Evolutionary conservation across 2,888 invertebrate species (phyloP), one percentile per base, ranked within the genome.

Genomic region (Euzetes globulus): DNA sequence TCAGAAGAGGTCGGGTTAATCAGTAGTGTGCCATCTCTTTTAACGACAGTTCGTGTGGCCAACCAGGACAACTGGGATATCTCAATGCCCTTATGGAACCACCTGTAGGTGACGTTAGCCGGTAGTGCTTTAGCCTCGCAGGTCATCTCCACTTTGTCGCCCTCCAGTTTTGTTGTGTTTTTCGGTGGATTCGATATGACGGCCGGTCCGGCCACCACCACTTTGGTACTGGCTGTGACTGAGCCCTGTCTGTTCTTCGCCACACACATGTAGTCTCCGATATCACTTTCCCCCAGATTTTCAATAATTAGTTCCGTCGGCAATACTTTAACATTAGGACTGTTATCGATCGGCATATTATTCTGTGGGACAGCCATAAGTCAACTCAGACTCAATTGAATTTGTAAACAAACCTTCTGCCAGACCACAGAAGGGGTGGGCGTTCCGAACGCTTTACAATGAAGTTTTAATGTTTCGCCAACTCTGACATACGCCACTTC

Each of bases 201-300:
- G 80, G 96, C 95, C 82, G 94, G 94, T 80, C 96, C 93, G 81
- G 96, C 96, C 83, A 96, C 92, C 84, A 96, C 92, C 83, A 97
- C 93, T 83, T 94, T 88, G 80, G 95, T 94, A 77, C 92, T 93
- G 84, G 96, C 94, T 81, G 94, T 92, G 81, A 95, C 93, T 85
- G 94, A 92, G n/a, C 96, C 96, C 85, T 96, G 94, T 81, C 92
- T 92, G 85, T 96, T 94, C 81, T 92, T 88, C 81, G 95, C 96
- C 83, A 94, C 91, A 86, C 96, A 97, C 79, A 92, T 93, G 86
- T 96, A 97, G 84, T 94, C 94, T 13, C 75, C 96, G 81, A 95
- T 94, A 84, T 97, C 96, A 82, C 92, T 91, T 85, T 91, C 90
- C 79, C 92, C 88, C 82, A 97, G 91, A 84, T 91, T 92, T 81